A percentile compares a stretch with the other conserved stretches of the same genome.
phyloP scores from a whole-genome alignment of 2,797 vertebrate genomes.

The Pseudochirops cupreus region DNA sequence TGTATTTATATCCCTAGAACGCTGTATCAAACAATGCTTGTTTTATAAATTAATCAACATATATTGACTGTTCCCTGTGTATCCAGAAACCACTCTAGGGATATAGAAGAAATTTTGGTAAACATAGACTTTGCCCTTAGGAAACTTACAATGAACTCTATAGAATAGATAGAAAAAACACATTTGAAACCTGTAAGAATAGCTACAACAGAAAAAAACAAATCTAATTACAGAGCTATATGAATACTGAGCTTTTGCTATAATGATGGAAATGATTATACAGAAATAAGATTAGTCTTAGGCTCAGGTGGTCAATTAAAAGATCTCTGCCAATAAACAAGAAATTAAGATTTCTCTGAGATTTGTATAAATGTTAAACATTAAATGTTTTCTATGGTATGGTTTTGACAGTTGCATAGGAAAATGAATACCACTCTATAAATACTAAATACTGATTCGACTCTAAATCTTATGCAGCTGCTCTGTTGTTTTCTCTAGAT shows the following conservation, averaged over 20 bases:
- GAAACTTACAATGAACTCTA: conserved; percentile 40
- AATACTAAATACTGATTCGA: conserved; percentile 45
- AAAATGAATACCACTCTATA: conserved; percentile 39
- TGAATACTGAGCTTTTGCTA: not conserved
- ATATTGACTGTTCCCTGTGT: conserved; percentile 25
- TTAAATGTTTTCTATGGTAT: not conserved
- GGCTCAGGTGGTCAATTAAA: conserved; percentile 31
- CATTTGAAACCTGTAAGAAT: not conserved
- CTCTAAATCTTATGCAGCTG: conserved; percentile 60
- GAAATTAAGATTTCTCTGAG: not conserved
- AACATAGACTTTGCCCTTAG: not conserved
- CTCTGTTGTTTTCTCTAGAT: conserved; percentile 88
- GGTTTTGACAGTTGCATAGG: conserved; percentile 24
- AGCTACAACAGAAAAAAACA: not conserved
- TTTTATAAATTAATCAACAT: not conserved
- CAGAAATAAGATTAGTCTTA: conserved; percentile 15
- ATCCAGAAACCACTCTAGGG: not conserved
- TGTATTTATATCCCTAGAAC: not conserved
- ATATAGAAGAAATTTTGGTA: conserved; percentile 8
- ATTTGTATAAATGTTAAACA: not conserved
- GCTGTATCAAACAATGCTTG: not conserved
- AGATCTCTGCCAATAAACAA: conserved; percentile 22
- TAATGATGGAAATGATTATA: not conserved
- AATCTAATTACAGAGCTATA: not conserved
- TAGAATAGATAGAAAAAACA: conserved; percentile 1